These are phyloP conservation scores for Sorex araneus DNA, from an alignment of 2,113 vertebrate genomes.

Conservation along the genomic window DNA sequence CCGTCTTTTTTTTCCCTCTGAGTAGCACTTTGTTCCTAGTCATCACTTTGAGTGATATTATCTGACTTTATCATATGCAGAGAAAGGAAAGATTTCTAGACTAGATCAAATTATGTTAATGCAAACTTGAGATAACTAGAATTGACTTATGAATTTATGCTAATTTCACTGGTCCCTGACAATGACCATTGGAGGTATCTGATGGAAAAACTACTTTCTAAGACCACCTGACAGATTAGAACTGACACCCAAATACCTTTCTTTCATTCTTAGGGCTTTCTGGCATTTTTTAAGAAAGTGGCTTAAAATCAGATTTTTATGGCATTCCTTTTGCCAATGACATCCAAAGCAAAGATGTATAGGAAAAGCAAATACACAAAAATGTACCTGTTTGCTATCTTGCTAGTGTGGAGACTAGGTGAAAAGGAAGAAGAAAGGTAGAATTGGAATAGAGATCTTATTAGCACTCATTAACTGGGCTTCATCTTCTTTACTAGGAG, in stretches of 20 bases:
- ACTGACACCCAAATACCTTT: neutral
- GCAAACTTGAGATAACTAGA: constrained; percentile 42
- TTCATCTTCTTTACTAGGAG: neutral
- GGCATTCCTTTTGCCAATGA: neutral
- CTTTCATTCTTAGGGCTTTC: constrained; percentile 23
- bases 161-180: constrained; percentile 21
- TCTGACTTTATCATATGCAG: constrained; percentile 29
- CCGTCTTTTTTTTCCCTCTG: neutral
- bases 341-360: constrained; percentile 10
- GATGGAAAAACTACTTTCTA: neutral
- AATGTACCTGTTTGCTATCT: neutral
- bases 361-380: neutral
- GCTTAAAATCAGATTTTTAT: constrained; percentile 11
- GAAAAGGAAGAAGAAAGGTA: neutral
- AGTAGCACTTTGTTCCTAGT: constrained; percentile 22
- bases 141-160: constrained; percentile 8
- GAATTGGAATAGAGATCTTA: neutral
- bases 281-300: neutral
- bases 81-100: constrained; percentile 51
- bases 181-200: neutral
- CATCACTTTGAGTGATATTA: constrained; percentile 53
- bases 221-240: neutral
- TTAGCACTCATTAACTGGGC: neutral
- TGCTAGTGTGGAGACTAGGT: neutral
- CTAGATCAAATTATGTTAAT: constrained; percentile 53